Evolutionary conservation across 2,888 invertebrate species (phyloP).

Genomic region (Diarsia rubi): DNA sequence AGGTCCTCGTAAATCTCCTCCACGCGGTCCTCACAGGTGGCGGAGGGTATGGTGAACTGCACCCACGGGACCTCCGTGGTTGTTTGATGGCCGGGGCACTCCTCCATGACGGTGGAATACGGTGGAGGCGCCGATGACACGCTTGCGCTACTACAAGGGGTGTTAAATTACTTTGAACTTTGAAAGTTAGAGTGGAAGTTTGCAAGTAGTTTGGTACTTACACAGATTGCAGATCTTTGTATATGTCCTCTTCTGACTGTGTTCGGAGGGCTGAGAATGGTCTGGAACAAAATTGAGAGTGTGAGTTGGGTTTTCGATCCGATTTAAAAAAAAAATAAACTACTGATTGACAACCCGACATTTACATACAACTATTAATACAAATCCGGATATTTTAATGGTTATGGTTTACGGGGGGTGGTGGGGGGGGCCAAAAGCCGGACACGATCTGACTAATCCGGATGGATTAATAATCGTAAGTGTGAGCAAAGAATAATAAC

Average conservation of each 20-base stretch:
- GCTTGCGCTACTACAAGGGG: conserved; percentile 78
- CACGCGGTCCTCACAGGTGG: conserved; percentile 92
- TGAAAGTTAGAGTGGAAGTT: conserved; percentile 41
- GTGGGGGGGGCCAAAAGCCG: background rate
- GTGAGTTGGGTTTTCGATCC: background rate
- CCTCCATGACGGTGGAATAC: conserved; percentile 72
- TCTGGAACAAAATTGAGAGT: conserved; percentile 88
- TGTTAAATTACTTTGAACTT: conserved; percentile 56
- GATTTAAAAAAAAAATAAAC: no score
- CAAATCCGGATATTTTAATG: background rate
- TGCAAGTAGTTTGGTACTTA: conserved; percentile 89
- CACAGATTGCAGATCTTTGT: conserved; percentile 95
- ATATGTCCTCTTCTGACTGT: conserved; percentile 96
- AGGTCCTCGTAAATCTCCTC: conserved; percentile 97
- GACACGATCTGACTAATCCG: background rate
- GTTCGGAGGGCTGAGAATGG: conserved; percentile 95
- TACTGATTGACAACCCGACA: background rate
- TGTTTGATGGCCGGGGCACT: conserved; percentile 70
- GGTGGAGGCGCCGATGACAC: conserved; percentile 78
- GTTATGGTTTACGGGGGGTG: no score
- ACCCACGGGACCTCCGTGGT: conserved; percentile 91
- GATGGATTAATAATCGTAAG: background rate
- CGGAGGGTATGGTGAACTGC: conserved; percentile 92
- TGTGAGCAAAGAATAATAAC: background rate
- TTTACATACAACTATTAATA: background rate